Evolutionary conservation across 2,888 invertebrate species (phyloP), one percentile per base, ranked within the genome.

Genomic region (Halocaridina rubra): DNA sequence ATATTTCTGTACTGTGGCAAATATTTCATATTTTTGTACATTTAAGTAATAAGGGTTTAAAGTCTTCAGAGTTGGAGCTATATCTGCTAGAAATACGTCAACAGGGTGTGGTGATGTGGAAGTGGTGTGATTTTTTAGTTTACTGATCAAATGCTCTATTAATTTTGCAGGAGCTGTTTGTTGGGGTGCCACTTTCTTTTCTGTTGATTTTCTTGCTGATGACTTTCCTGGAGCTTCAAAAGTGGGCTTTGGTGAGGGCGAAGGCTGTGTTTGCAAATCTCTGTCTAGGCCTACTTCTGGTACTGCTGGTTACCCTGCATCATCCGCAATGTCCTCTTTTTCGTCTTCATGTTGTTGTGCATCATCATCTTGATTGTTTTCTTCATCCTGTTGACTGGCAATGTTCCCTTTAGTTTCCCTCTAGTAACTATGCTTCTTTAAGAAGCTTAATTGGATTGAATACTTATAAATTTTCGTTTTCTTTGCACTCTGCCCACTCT

Each of bases 401-500:
- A 72, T 61, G 24, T 80, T 33, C 29, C 69, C 69, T n/a, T 67
- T 79, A 16, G 57, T 53, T 61, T 81, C 33, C 69, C 81, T 75
- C 33, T 75, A 33, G 33, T 75, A 1, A 1, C 57, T 32, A 8
- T 74, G 74, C 61, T 13, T 74, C 61, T 81, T 81, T 75, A 81
- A 61, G n/a, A 72, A 81, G 39, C 27, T 81, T 75, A 74, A 74
- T 75, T 81, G 81, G 33, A 74, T 61, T n/a, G 75, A 81, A 75
- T 13, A 74, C n/a, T 74, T 81, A 75, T 80, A 78, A 0, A 57
- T 27, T 71, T 57, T 69, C 0, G 71, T 80, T 80, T 80, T 80
- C 80, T 80, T 81, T 81, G 75, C 81, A 81, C 61, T 81, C n/a
- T 75, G 81, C 39, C 81, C 74, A 64, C 81, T 81, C 81, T 81